Conservation (phyloP, 2,888 invertebrate species). For the Ectemnius continuus region DNA sequence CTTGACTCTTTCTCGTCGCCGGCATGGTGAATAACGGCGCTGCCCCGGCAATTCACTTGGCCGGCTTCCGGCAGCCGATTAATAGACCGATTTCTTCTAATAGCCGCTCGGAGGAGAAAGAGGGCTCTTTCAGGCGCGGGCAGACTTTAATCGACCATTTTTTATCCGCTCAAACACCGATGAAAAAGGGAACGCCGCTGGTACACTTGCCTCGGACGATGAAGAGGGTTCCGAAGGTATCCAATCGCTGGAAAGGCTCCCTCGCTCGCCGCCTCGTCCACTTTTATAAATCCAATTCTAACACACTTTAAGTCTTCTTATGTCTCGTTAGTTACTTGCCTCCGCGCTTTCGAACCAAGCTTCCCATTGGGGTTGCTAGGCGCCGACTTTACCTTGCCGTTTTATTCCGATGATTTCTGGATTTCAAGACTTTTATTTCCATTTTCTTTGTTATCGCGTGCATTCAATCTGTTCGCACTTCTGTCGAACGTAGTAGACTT, state of each 20-base stretch:
- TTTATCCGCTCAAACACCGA: background rate
- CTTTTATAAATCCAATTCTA: conserved; percentile 1
- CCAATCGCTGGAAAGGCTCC: background rate
- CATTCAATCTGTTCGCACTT: no score
- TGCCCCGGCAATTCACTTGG: conserved; percentile 41
- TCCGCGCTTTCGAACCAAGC: background rate
- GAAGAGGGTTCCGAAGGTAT: background rate
- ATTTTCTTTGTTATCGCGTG: background rate
- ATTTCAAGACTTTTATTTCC: background rate
- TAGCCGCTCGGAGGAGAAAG: conserved; percentile 27
- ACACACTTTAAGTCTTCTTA: background rate
- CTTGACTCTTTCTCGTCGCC: conserved; percentile 27
- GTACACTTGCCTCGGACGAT: background rate
- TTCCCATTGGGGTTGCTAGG: background rate
- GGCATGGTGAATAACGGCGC: conserved; percentile 38
- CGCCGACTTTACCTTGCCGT: background rate
- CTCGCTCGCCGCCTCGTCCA: no score
- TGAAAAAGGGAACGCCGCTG: background rate
- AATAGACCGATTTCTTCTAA: conserved; percentile 53
- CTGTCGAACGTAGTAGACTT: no score
- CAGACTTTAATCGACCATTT: conserved; percentile 14
- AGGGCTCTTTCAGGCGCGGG: conserved; percentile 16
- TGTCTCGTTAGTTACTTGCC: no score
- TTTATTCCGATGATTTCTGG: background rate
- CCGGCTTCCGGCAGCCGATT: conserved; percentile 56